A percentile compares a stretch with the other conserved stretches of the same genome.
Evolutionary conservation across 2,113 vertebrate genomes (phyloP).

Genomic region (Siniperca knerii): DNA sequence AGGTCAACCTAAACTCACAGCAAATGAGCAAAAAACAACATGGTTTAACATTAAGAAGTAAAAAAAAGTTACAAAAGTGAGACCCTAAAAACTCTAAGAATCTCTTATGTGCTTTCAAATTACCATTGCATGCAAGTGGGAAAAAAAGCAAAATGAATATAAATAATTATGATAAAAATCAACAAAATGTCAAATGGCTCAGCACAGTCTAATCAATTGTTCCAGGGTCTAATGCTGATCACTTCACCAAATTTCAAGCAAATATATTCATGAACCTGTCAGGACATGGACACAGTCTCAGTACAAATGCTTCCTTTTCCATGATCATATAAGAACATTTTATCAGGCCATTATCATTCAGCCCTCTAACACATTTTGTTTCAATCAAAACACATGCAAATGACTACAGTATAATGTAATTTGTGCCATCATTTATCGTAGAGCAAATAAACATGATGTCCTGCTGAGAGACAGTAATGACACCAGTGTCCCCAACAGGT

Average conservation of each 20-base stretch:
- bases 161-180: neutral
- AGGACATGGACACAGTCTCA: neutral
- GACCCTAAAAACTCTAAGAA: neutral
- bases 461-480: neutral
- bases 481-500: neutral
- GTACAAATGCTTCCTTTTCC: neutral
- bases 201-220: neutral
- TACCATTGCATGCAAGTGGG: neutral
- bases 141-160: neutral
- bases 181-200: neutral
- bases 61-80: neutral
- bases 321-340: neutral
- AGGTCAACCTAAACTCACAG: neutral
- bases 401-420: neutral
- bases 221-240: neutral
- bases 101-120: neutral
- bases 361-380: neutral
- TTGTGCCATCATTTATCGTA: neutral
- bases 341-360: conserved; percentile 9
- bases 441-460: conserved; percentile 14
- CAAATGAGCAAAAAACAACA: neutral
- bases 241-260: neutral
- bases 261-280: neutral
- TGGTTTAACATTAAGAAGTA: neutral
- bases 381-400: neutral